phyloP scores from a whole-genome alignment of 2,888 invertebrate genomes.

The Erebia ligea region DNA sequence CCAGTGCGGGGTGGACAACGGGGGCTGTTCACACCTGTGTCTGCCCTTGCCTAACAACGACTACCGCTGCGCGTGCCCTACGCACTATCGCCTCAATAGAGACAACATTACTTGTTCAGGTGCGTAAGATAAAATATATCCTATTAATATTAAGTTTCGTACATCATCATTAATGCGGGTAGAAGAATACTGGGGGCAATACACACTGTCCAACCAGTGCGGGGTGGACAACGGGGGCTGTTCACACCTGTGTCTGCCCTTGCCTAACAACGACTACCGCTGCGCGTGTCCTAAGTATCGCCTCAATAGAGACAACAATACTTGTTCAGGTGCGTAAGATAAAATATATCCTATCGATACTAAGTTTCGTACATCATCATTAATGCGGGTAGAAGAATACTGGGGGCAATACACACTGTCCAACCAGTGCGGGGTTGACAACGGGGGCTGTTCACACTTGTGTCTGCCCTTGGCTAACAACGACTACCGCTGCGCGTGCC shows the following conservation, averaged over 20 bases:
- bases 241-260: conserved; percentile 88
- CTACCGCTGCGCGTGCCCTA: conserved; percentile 90
- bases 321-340: too few relatives aligned
- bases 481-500: conserved; percentile 88
- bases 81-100: conserved; percentile 88
- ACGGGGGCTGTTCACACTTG: conserved; percentile 93
- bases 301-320: too few relatives aligned
- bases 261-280: conserved; percentile 79
- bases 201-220: conserved; percentile 89
- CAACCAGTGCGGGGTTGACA: conserved; percentile 89
- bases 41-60: conserved; percentile 85
- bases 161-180: conserved; percentile 30
- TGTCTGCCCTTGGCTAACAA: conserved; percentile 88
- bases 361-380: conserved; percentile 77
- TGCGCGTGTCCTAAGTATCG: conserved; percentile 93
- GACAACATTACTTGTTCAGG: conserved; percentile 89
- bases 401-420: conserved; percentile 86
- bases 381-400: conserved; percentile 84
- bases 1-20: conserved; percentile 90
- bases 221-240: conserved; percentile 92
- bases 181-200: conserved; percentile 88
- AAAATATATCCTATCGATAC: conserved; percentile 76
- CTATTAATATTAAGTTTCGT: conserved; percentile 85
- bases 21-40: conserved; percentile 93
- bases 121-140: conserved; percentile 36